Conservation (phyloP, 1,140 invertebrate genomes). For the Xylocopa sonorina region DNA sequence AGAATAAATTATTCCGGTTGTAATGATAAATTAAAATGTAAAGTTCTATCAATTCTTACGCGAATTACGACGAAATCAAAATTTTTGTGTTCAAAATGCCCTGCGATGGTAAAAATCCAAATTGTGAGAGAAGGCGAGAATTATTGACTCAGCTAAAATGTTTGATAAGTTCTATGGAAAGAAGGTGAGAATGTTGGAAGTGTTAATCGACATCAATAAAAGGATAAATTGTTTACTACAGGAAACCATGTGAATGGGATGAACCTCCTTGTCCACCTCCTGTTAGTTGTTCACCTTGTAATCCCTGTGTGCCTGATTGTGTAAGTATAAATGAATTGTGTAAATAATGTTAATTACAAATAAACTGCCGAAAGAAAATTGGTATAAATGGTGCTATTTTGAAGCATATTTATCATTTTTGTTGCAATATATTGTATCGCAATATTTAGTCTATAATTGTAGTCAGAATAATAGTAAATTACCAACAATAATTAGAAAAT, state of each 20-base stretch:
- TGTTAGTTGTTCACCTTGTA: conserved; percentile 45
- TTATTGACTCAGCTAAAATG: conserved; percentile 75
- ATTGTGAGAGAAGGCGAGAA: conserved; percentile 73
- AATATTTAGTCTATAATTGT: too few relatives aligned
- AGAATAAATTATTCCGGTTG: not conserved
- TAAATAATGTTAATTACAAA: too few relatives aligned
- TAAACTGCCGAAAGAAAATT: too few relatives aligned
- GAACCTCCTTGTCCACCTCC: conserved; percentile 67
- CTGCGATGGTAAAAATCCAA: conserved; percentile 76
- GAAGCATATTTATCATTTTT: too few relatives aligned
- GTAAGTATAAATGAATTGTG: conserved; percentile 63
- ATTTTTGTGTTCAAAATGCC: conserved; percentile 67
- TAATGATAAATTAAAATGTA: conserved; percentile 42
- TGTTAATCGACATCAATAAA: not conserved
- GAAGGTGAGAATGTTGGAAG: conserved; percentile 65
- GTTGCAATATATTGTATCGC: too few relatives aligned
- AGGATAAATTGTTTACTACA: conserved; percentile 43
- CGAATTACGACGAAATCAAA: conserved; percentile 22
- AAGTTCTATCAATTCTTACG: too few relatives aligned
- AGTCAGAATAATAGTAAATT: too few relatives aligned
- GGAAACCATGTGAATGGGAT: conserved; percentile 80
- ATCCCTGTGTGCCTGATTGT: conserved; percentile 51
- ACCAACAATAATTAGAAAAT: too few relatives aligned
- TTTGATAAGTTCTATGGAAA: conserved; percentile 76
- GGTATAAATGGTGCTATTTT: too few relatives aligned